Conservation (phyloP, 2,888 invertebrate species). For the Eustalomyia histrio region DNA sequence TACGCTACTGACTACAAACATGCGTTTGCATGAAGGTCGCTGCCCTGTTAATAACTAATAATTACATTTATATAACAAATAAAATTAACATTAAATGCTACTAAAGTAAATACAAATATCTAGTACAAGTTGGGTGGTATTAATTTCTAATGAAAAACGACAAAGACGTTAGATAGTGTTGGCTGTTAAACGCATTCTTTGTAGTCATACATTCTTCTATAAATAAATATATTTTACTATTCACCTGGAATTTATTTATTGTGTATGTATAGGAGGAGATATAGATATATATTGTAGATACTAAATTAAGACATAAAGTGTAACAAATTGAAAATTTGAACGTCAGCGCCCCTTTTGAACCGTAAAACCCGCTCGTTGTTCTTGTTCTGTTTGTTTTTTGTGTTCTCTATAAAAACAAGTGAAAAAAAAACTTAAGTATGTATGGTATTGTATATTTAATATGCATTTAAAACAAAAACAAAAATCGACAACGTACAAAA, state of each 20-base stretch:
- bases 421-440: not conserved
- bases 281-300: constrained; percentile 42
- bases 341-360: constrained; percentile 67
- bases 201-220: no score
- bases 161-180: constrained; percentile 20
- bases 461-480: not conserved
- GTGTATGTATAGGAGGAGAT: not conserved
- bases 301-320: constrained; percentile 76
- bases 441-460: not conserved
- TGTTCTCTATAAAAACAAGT: constrained; percentile 10
- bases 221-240: constrained; percentile 32
- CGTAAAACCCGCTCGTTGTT: constrained; percentile 47
- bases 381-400: not conserved
- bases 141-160: constrained; percentile 51
- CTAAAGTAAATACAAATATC: not conserved
- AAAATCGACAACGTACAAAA: not conserved
- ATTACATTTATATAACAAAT: not conserved
- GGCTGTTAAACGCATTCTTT: constrained; percentile 22
- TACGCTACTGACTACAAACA: no score
- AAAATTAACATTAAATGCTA: constrained; percentile 1
- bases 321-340: constrained; percentile 76
- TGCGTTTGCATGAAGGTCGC: no score
- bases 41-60: no score
- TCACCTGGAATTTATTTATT: constrained; percentile 45
- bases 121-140: constrained; percentile 56